These are phyloP conservation scores for Sceloporus tristichus DNA, from an alignment of 2,113 vertebrate genomes.

Conservation along the genomic window DNA sequence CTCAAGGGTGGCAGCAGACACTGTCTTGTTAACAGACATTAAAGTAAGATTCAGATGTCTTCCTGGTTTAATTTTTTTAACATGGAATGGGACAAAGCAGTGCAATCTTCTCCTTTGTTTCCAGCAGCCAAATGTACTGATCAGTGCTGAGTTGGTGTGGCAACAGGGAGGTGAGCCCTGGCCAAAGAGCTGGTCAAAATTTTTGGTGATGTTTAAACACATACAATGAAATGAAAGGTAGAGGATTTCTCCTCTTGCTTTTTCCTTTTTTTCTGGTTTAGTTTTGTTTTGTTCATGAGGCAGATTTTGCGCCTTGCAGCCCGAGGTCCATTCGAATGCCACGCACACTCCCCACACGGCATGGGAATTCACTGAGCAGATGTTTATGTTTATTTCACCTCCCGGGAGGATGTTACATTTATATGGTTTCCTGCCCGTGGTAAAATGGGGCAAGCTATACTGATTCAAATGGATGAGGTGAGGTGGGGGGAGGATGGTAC, in stretches of 20 bases:
- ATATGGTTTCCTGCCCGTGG: constrained; percentile 45
- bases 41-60: too few relatives aligned
- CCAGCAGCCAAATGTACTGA: neutral
- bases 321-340: constrained; percentile 28
- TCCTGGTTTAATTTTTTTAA: neutral
- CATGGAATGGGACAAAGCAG: neutral
- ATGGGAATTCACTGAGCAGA: constrained; percentile 2
- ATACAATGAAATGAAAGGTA: constrained; percentile 22
- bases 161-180: too few relatives aligned
- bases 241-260: neutral
- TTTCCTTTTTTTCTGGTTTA: neutral
- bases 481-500: neutral
- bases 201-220: neutral
- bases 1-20: too few relatives aligned
- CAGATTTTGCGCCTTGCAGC: neutral
- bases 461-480: accelerated
- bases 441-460: neutral
- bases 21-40: too few relatives aligned
- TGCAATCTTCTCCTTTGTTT: neutral
- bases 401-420: constrained; percentile 60
- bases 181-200: neutral
- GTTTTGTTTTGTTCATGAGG: neutral
- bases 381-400: constrained; percentile 53
- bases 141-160: too few relatives aligned
- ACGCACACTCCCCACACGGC: neutral